phyloP scores from a whole-genome alignment of 2,797 vertebrate species.

The Sternarchorhynchus goeldii region DNA sequence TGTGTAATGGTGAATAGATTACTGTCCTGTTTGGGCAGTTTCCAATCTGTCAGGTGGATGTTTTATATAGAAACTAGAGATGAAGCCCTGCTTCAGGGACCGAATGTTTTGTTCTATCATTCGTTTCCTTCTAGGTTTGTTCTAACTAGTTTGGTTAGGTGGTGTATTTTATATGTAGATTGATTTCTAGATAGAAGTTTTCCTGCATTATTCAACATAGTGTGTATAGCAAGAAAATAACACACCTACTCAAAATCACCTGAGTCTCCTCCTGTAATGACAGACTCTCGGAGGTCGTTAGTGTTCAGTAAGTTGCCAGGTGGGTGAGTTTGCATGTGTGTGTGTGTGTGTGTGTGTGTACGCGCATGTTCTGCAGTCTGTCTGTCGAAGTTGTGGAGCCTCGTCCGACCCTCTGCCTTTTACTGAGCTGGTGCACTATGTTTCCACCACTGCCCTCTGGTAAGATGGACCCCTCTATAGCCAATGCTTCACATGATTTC shows the following conservation, averaged over 20 bases:
- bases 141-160: too few species aligned
- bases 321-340: slow-evolving; percentile 31
- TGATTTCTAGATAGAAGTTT: neutral
- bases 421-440: slow-evolving; percentile 94
- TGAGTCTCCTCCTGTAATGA: slow-evolving; percentile 21
- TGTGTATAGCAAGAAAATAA: neutral
- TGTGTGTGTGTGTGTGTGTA: slow-evolving; percentile 34
- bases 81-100: neutral
- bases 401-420: slow-evolving; percentile 97
- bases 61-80: neutral
- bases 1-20: slow-evolving; percentile 61
- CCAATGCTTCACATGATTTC: neutral
- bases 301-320: slow-evolving; percentile 30
- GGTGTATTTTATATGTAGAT: too few species aligned
- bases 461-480: slow-evolving; percentile 69
- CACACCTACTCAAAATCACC: neutral
- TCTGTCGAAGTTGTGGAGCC: slow-evolving; percentile 93
- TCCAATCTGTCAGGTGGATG: slow-evolving; percentile 66
- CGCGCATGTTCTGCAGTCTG: slow-evolving; percentile 75
- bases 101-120: neutral
- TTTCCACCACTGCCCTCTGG: slow-evolving; percentile 96
- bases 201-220: neutral
- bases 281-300: slow-evolving; percentile 52
- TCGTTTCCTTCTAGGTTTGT: too few species aligned
- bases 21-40: slow-evolving; percentile 60